Evolutionary conservation across 1,140 invertebrate species (phyloP), one percentile per base, ranked within the genome.

Genomic region (Megalopta genalis): DNA sequence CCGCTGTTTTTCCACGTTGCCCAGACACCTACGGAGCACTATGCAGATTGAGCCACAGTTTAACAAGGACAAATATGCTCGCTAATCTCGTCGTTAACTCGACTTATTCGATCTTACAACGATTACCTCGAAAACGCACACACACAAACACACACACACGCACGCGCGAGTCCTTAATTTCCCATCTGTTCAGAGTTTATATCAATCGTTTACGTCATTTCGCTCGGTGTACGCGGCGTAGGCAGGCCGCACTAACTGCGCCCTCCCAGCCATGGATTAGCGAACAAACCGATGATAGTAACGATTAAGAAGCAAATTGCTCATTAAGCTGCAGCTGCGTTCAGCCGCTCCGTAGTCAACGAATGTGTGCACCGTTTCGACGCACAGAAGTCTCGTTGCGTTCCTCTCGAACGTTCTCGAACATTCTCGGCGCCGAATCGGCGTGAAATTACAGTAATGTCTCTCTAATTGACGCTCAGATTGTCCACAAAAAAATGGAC

Each of bases 221-320:
- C 46, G 16, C 27, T 77, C 52, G 59, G 32, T 54, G n/a, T 42
- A 8, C 37, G 46, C 63, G 39, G 54, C 63, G 63, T 54, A 59
- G 23, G 12, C 42, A 64, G 6, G 42, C 23, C 18, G 8, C n/a
- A 21, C 42, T 52, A 62, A 69, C 42, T 62, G 70, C 25, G 23
- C 25, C 14, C 8, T 54, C 1, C 18, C 6, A 73, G 37, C 14
- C 25, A 39, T 39, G 60, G 49, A 72, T 78, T 66, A 66, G 52
- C 62, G 62, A 65, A 49, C 23, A 59, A 57, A 59, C 60, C 25
- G 63, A 66, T 59, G 63, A 59, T 79, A 66, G 62, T 32, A 79
- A 73, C 77, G 60, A 73, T 79, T 73, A 79, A 73, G 69, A 49
- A 72, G 42, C 69, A 66, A 66, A 79, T 79, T 79, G 77, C 52